Evolutionary conservation across 2,113 vertebrate species (phyloP).

Genomic region (Tringa solitaria): DNA sequence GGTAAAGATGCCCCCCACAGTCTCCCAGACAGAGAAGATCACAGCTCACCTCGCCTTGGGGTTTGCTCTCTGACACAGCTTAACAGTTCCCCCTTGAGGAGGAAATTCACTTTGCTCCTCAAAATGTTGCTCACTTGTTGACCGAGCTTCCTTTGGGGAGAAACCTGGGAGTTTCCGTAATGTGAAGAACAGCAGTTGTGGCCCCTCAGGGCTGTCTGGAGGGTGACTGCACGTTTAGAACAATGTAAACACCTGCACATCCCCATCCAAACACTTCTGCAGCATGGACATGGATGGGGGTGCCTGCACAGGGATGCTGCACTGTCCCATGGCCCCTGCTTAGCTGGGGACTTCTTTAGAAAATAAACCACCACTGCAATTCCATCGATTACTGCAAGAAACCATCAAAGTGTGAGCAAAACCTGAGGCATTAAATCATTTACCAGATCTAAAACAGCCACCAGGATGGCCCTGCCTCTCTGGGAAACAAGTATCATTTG

Average conservation of each 20-base stretch:
- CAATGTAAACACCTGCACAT: neutral
- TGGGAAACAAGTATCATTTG: neutral
- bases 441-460: neutral
- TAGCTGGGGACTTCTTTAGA: neutral
- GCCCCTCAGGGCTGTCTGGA: neutral
- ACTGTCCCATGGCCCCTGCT: neutral
- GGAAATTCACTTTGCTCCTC: neutral
- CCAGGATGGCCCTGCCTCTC: neutral
- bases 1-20: neutral
- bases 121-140: neutral
- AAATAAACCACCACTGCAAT: rapidly evolving
- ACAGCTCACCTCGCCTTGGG: neutral
- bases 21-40: neutral
- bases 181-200: neutral
- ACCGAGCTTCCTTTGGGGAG: neutral
- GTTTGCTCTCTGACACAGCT: neutral
- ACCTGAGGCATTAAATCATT: neutral
- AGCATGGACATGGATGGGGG: rapidly evolving
- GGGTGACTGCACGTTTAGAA: neutral
- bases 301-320: neutral
- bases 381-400: neutral
- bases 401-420: neutral
- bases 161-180: neutral
- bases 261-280: neutral
- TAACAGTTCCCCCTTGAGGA: slow-evolving; percentile 15